Conservation (phyloP, 2,113 vertebrate genomes). For the Tapirus terrestris region DNA sequence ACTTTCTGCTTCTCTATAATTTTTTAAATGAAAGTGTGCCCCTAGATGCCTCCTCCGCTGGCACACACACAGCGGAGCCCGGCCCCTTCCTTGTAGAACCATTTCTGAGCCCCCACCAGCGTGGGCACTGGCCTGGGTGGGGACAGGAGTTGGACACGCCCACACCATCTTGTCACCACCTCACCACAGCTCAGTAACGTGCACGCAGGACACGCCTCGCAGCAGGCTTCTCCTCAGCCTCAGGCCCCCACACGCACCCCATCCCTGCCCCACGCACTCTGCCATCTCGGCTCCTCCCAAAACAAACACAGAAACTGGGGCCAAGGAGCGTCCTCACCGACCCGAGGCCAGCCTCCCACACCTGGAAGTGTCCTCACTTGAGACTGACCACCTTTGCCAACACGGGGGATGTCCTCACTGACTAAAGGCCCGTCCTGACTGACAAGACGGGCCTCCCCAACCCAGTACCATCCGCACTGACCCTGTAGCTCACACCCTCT, state of each 20-base stretch:
- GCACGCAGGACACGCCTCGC: not conserved
- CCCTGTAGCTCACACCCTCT: not conserved
- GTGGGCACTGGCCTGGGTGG: not conserved
- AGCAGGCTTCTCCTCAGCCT: not conserved
- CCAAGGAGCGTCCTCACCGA: not conserved
- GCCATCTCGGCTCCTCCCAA: not conserved
- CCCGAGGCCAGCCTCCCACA: not conserved
- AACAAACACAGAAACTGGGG: not conserved
- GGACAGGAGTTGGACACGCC: not conserved
- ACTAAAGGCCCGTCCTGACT: not conserved
- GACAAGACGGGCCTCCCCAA: not conserved
- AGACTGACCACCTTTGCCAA: not conserved
- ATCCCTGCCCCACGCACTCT: not conserved
- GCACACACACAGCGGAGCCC: slow-evolving; percentile 4
- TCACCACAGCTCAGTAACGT: not conserved
- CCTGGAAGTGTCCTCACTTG: not conserved
- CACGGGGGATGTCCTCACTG: not conserved
- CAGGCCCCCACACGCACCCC: accelerated
- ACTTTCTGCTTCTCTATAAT: slow-evolving; percentile 74
- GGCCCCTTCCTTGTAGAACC: not conserved
- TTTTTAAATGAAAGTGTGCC: slow-evolving; percentile 72
- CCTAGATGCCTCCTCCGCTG: slow-evolving; percentile 50
- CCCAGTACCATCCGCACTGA: not conserved
- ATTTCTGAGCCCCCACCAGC: not conserved
- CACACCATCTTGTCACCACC: not conserved